Percentiles rank a stretch among this genome's conserved stretches.
Evolutionary conservation across 2,113 vertebrate genomes (phyloP).

Genomic region (Syngnathus scovelli): DNA sequence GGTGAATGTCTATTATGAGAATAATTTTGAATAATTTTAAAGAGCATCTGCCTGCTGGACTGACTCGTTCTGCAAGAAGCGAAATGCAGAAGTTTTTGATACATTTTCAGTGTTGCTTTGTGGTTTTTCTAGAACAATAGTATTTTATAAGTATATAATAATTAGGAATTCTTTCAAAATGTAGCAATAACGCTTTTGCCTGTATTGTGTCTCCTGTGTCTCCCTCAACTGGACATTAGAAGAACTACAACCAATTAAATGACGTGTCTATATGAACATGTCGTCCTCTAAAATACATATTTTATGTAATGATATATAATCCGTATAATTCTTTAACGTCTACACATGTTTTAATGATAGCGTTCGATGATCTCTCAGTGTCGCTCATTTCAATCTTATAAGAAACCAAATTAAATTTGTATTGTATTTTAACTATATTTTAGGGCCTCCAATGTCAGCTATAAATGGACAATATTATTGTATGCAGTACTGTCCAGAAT

Average conservation of each 20-base stretch:
- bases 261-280: too few species aligned
- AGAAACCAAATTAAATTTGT: too few species aligned
- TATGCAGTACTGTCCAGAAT: too few species aligned
- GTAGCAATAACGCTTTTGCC: neutral
- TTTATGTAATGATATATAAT: too few species aligned
- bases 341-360: too few species aligned
- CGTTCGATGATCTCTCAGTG: too few species aligned
- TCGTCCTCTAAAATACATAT: too few species aligned
- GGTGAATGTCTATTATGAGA: neutral
- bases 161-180: neutral
- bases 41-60: neutral
- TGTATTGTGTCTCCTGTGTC: slow-evolving; percentile 42
- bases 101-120: neutral
- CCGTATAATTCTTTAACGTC: too few species aligned
- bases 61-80: neutral
- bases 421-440: too few species aligned
- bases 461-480: too few species aligned
- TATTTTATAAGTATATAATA: neutral
- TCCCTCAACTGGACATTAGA: slow-evolving; percentile 47
- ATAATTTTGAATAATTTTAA: neutral
- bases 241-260: slow-evolving; percentile 24
- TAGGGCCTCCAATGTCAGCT: too few species aligned
- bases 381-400: too few species aligned
- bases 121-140: neutral
- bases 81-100: neutral